phyloP scores from a whole-genome alignment of 2,888 invertebrate genomes.

The Eucriotettix oculatus region DNA sequence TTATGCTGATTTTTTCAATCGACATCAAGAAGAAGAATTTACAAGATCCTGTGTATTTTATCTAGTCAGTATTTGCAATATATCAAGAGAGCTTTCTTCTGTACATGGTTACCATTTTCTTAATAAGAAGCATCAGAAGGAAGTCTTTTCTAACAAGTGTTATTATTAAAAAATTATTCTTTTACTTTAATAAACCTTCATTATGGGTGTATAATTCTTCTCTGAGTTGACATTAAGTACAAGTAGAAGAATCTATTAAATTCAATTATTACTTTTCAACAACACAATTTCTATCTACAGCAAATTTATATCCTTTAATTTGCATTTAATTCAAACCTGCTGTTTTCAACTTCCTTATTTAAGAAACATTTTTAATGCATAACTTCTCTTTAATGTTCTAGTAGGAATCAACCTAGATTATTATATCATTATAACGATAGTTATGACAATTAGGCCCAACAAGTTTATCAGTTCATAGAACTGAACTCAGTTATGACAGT shows the following conservation, averaged over 20 bases:
- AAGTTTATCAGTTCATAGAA: conserved; percentile 14
- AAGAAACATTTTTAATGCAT: not conserved
- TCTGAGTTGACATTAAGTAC: conserved; percentile 12
- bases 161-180: conserved; percentile 8
- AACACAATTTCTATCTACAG: conserved; percentile 2
- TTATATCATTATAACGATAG: conserved; percentile 4
- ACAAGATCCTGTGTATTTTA: no score
- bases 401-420: conserved; percentile 8
- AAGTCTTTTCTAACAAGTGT: conserved; percentile 5
- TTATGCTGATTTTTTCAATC: no score
- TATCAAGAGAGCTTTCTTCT: no score
- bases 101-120: no score
- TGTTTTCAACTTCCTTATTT: no score
- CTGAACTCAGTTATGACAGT: conserved; percentile 12
- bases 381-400: not conserved
- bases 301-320: not conserved
- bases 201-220: conserved; percentile 6
- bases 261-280: conserved; percentile 6
- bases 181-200: conserved; percentile 6
- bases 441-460: conserved; percentile 15
- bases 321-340: not conserved
- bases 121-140: not conserved
- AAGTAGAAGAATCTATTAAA: conserved; percentile 10
- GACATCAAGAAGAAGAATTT: no score
- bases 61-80: no score